A percentile compares a stretch with the other conserved stretches of the same genome.
Conservation (phyloP, 2,113 vertebrate species). For the Bubalus kerabau region DNA sequence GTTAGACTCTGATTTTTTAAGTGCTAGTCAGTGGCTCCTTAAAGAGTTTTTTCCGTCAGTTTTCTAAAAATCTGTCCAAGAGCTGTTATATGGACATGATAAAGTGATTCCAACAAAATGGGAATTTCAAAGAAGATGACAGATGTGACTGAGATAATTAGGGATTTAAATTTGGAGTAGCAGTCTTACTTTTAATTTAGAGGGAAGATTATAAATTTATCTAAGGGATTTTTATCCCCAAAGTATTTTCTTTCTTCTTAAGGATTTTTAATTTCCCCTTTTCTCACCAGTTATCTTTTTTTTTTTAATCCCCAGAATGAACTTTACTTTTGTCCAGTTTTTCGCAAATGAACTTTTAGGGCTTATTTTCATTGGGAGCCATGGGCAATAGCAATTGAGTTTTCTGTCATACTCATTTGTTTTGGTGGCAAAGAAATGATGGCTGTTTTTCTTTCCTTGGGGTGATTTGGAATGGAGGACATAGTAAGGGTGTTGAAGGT, state of each 20-base stretch:
- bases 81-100: neutral
- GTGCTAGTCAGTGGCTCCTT: neutral
- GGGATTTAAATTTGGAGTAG: neutral
- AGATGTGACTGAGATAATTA: neutral
- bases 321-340: neutral
- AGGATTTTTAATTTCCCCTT: neutral
- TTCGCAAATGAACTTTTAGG: neutral
- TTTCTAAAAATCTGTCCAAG: neutral
- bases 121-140: neutral
- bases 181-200: neutral
- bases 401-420: conserved; percentile 1
- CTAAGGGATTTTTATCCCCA: neutral
- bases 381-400: neutral
- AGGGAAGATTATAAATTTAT: conserved; percentile 1
- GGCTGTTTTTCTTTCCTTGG: neutral
- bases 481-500: neutral
- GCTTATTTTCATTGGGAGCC: neutral
- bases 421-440: neutral
- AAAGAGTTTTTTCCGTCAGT: neutral
- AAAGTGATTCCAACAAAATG: neutral
- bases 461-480: neutral
- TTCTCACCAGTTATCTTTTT: neutral
- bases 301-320: neutral
- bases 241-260: neutral
- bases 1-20: neutral